Conservation (phyloP, 2,113 vertebrate genomes). For the Copsychus sechellarum region DNA sequence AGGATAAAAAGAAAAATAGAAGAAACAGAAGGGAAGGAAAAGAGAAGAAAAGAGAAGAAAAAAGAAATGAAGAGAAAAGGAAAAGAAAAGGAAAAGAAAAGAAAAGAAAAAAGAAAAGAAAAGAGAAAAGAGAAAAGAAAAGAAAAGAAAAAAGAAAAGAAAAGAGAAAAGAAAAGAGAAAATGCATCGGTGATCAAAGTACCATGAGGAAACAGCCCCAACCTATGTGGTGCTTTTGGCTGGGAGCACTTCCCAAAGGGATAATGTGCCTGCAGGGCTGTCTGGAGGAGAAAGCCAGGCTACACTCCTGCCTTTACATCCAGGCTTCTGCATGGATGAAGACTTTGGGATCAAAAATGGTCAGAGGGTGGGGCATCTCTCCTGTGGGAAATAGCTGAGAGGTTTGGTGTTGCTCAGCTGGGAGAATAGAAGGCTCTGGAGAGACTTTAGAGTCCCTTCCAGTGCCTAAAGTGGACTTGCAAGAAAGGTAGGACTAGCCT, state of each 20-base stretch:
- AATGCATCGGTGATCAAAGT: not conserved
- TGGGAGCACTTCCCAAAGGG: not conserved
- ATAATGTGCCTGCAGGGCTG: not conserved
- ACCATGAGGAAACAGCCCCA: fast-evolving
- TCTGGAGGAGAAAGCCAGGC: not conserved
- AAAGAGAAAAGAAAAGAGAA: not conserved
- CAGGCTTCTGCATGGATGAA: not conserved
- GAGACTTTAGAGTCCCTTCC: not conserved
- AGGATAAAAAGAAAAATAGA: not conserved
- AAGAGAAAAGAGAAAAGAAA: not conserved
- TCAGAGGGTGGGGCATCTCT: not conserved
- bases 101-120: too few species aligned
- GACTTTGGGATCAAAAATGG: not conserved
- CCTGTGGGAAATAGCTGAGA: not conserved
- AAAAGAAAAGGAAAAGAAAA: not conserved
- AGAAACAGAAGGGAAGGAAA: not conserved
- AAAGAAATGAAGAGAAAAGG: not conserved
- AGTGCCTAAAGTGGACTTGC: not conserved
- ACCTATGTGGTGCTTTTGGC: not conserved
- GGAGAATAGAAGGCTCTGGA: not conserved
- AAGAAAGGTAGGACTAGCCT: not conserved
- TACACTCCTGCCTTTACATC: not conserved
- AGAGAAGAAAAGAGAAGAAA: fast-evolving
- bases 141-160: too few species aligned
- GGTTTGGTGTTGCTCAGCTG: not conserved